These are phyloP conservation scores for Seira musarum DNA, from an alignment of 2,888 invertebrate species.

Conservation along the genomic window DNA sequence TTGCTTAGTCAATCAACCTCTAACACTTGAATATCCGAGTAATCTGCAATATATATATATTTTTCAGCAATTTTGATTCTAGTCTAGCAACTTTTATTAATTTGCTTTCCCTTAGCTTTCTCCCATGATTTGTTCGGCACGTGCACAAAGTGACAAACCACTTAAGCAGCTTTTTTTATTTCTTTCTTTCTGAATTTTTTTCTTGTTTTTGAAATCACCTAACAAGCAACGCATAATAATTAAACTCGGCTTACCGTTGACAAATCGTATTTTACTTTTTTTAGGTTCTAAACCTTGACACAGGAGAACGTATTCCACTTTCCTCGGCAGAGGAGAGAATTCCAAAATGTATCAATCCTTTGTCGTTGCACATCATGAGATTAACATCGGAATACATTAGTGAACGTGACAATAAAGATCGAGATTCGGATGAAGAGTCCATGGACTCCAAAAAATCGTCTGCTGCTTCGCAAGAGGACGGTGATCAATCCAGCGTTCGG, in stretches of 20 bases:
- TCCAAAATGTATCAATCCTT: constrained; percentile 92
- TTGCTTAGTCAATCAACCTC: no score
- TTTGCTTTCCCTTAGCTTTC: no score
- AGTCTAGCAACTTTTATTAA: no score
- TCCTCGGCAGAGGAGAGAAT: constrained; percentile 95
- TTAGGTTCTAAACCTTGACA: constrained; percentile 76
- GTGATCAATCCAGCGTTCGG: constrained; percentile 72
- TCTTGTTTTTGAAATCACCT: no score
- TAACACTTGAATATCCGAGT: no score
- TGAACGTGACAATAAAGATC: constrained; percentile 75
- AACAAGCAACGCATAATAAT: no score
- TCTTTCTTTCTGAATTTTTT: no score
- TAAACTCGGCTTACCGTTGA: not conserved
- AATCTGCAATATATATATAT: no score
- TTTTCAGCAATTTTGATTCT: no score
- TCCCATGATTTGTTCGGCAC: constrained; percentile 41
- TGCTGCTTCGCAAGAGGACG: constrained; percentile 75
- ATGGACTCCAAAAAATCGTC: constrained; percentile 78
- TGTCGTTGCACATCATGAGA: constrained; percentile 95
- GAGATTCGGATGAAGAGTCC: constrained; percentile 85
- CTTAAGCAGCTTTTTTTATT: no score
- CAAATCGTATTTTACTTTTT: not conserved
- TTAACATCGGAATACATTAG: constrained; percentile 90
- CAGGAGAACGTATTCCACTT: constrained; percentile 92
- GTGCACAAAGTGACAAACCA: not conserved